Conservation (phyloP, 2,797 vertebrate species). For the Crypturellus tataupa region DNA sequence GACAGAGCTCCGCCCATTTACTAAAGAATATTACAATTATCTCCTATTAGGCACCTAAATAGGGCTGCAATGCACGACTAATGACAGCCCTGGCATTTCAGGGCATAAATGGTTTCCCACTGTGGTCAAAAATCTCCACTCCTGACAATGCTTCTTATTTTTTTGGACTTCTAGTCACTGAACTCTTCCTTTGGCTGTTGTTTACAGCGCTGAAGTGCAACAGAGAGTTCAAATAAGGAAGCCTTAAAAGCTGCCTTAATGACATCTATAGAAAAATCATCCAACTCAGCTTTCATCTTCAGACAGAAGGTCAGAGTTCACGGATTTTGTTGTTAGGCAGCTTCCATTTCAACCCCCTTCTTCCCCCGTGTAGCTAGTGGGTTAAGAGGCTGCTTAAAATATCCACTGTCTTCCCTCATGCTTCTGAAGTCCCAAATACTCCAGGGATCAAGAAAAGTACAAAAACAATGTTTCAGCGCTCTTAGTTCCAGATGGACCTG, state of each 20-base stretch:
- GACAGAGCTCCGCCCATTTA: conserved; percentile 23
- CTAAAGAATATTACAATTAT: conserved; percentile 62
- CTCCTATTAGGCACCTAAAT: conserved; percentile 10
- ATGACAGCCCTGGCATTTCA: conserved; percentile 49
- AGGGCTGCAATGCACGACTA: background rate
- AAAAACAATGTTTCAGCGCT: background rate
- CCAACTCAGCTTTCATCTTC: conserved; percentile 57
- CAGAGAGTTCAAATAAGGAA: conserved; percentile 36
- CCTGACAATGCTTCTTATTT: background rate
- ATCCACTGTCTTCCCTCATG: background rate
- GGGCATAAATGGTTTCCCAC: conserved; percentile 54
- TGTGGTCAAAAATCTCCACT: conserved; percentile 21
- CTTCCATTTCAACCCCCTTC: background rate
- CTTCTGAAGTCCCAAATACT: background rate
- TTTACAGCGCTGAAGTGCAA: conserved; percentile 44
- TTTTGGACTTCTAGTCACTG: conserved; percentile 54
- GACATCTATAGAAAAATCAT: conserved; percentile 49
- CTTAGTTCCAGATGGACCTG: background rate
- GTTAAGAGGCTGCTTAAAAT: conserved; percentile 50
- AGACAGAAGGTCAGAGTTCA: conserved; percentile 50
- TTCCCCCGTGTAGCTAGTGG: background rate
- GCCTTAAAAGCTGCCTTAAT: conserved; percentile 67
- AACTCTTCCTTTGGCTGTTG: conserved; percentile 2
- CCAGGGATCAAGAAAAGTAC: background rate
- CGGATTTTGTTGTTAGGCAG: conserved; percentile 20